Base-by-base conservation (phyloP, 2,113 vertebrate genomes). In the Paradisaea rubra region DNA sequence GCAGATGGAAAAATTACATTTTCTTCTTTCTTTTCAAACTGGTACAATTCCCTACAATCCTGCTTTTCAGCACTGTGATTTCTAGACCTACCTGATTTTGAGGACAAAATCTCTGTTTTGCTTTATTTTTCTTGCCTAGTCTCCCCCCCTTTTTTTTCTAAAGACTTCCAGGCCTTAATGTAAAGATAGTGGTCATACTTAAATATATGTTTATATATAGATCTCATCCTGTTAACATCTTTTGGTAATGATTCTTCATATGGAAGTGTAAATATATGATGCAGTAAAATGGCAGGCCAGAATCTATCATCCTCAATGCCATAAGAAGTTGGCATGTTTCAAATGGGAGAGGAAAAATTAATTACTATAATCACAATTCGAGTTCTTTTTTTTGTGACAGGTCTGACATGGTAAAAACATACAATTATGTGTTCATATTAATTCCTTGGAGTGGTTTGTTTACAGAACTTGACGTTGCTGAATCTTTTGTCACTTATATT, bases 341-440 rank as follows among this genome's bases (percentile, higher is more conserved):
- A 94, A 83, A 53, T 45, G 64, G 72, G 84, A 95, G 76, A 95
- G 66, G 70, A 95, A 96, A 95, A 91, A 95, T 91, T 86, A 91
- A 95, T 96, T 88, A 95, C 81, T 93, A 72, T 96, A 88, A 93
- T 92, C 42, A 76, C 92, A 92, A 71, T 73, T 68, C 88, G 61
- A 93, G 81, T 76, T 91, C 57, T 90, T 91, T 72, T 89, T 65
- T 96, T 94, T 47, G 80, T 95, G 94, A 96, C 64, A 61, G 27
- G 64, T 73, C 31, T 93, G 94, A 92, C 91, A 89, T 35, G 77
- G 72, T 86, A 80, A 94, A 97, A 96, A 95, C 91, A 95, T 94
- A 88, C 86, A 95, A 96, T 96, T 96, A 91, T 76, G 91, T 82
- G 82, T 91, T 91, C 96, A 95, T 93, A 86, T 81, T 94, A 94